These are phyloP conservation scores for Epinotia ramella DNA, from an alignment of 2,888 invertebrate species.

Conservation along the genomic window DNA sequence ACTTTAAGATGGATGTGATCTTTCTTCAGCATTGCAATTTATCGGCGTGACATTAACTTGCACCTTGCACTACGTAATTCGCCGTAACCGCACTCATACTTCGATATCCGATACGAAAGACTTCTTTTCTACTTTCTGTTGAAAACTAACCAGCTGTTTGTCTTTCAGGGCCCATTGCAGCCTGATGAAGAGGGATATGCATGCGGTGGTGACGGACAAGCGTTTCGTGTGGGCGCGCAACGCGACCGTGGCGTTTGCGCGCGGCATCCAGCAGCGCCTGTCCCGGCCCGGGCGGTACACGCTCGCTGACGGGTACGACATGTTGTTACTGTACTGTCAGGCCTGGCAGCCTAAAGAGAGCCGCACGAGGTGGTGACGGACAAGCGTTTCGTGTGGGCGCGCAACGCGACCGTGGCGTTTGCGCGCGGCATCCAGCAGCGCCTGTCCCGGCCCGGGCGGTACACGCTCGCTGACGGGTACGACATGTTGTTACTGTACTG, in stretches of 20 bases:
- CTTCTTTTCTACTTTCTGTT: neutral
- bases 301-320: slow-evolving; percentile 69
- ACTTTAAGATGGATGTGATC: too few species aligned
- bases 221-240: slow-evolving; percentile 74
- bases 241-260: slow-evolving; percentile 75
- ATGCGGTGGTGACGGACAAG: slow-evolving; percentile 66
- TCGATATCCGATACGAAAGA: too few species aligned
- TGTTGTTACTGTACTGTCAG: slow-evolving; percentile 40
- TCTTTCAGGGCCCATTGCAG: slow-evolving; percentile 55
- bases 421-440: slow-evolving; percentile 75
- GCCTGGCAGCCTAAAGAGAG: slow-evolving; percentile 62
- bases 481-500: neutral
- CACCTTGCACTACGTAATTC: too few species aligned
- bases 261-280: slow-evolving; percentile 73
- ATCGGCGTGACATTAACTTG: neutral
- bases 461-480: slow-evolving; percentile 71
- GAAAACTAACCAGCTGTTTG: neutral
- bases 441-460: slow-evolving; percentile 66
- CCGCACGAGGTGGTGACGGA: slow-evolving; percentile 64
- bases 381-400: slow-evolving; percentile 72
- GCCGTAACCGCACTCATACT: too few species aligned
- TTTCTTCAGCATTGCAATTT: too few species aligned
- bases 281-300: slow-evolving; percentile 66
- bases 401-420: slow-evolving; percentile 75
- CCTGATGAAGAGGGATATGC: slow-evolving; percentile 65